Base-by-base conservation (phyloP, 2,888 invertebrate species). In the Aromia moschata region DNA sequence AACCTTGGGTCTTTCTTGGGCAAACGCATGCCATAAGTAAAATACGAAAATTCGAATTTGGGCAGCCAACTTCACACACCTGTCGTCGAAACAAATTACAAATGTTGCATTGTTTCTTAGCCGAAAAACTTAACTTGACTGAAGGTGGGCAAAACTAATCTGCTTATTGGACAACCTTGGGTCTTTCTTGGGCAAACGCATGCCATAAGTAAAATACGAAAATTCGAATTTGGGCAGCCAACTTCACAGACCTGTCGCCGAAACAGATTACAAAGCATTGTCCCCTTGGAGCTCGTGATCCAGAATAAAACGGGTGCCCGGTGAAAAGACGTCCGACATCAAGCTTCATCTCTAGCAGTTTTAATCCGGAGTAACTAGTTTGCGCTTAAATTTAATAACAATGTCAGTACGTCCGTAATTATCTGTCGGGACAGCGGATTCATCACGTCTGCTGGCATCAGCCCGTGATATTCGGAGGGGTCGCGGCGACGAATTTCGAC, bases 351-450 rank as follows among this genome's bases (percentile, higher is more conserved):
- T 55, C 16, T 33, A 49, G 41, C 12, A 44, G 57, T 40, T 56
- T 51, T 46, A 59, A 54, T 57, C 56, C 54, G 62, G 40, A 37
- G 20, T 38, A 25, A 31, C 18, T 31, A 53, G 52, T 54, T 36
- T 43, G 31, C 45, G 58, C 56, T 54, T 53, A 57, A 63, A 67
- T 67, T 64, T 67, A 60, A 67, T 65, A 57, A 67, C 60, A 61
- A 56, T 56, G 62, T 65, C 63, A 57, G 33, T 56, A 49, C 20
- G 36, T 18, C 11, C 53, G 60, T 60, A 62, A 64, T 64, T 33
- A 51, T 67, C 61, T 65, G 56, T 58, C 51, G 44, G 43, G 62
- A 56, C 38, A 53, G 44, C 44, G 51, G 57, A 65, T 62, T 64
- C 64, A 58, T 61, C 64, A 64, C 53, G 61, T 59, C 47, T 51